Evolutionary conservation across 1,140 invertebrate genomes (phyloP), one percentile per base, ranked within the genome.

Genomic region (Drosophila busckii): DNA sequence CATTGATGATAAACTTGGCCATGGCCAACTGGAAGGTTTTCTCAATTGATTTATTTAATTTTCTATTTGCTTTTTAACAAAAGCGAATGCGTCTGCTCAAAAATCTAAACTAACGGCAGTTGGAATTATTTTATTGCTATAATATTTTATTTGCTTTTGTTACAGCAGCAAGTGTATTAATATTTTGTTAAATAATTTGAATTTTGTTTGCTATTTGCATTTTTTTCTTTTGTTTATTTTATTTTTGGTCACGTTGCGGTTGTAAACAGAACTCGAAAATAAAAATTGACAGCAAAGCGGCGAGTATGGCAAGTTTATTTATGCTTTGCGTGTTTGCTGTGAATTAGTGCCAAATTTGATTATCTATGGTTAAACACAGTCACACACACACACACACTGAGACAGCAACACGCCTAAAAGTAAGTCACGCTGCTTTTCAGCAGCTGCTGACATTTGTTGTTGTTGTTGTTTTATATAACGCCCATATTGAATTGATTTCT

Each of bases 261-360:
- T 56, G 65, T 22, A 61, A 75, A 70, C 64, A 37, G 50, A 53
- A 44, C 60, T 12, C 28, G 46, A 19, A 28, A 17, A 15, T 3
- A 56, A 64, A 64, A 64, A 65, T 69, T 34, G 66, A 70, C 66
- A 56, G 29, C 29, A 41, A 45, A 44, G 34, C 50, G 61, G 45
- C 60, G 64, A 80, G 59, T 80, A 64, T 58, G 31, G 75, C 69
- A 70, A 83, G 76, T 75, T 82, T 82, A 83, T 82, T 82, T 82
- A 83, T 70, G 70, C 76, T 75, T 82, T 75, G 75, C 75, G 75
- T 82, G 75, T 82, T 70, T 82, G 76, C 61, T 70, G 75, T 75
- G 70, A 82, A 82, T 82, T 82, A 82, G 75, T 82, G 75, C 75
- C 70, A 83, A 82, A 82, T 82, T 82, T 82, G 75, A 82, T 82